These are phyloP conservation scores for Myiopsitta monachus DNA, from an alignment of 2,113 vertebrate genomes.

Conservation along the genomic window DNA sequence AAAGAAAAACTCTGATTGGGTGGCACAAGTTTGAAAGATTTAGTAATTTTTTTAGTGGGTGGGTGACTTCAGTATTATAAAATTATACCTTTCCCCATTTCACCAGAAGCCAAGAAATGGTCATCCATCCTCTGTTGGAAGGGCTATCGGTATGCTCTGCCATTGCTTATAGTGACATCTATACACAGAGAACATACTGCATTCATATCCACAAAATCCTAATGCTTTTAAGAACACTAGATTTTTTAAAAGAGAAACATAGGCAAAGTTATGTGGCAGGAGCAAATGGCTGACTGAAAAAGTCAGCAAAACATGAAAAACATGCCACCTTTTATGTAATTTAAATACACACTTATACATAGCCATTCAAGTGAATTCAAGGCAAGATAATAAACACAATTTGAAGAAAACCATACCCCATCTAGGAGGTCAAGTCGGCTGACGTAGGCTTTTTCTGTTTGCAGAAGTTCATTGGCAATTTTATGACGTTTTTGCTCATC, in stretches of 20 bases:
- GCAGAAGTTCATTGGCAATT: conserved; percentile 93
- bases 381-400: neutral
- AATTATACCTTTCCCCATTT: neutral
- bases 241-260: neutral
- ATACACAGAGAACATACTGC: neutral
- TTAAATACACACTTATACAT: neutral
- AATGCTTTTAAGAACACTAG: neutral
- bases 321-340: neutral
- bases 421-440: conserved; percentile 87
- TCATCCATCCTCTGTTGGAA: neutral
- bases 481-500: conserved; percentile 94
- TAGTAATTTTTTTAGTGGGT: neutral
- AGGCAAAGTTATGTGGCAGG: neutral
- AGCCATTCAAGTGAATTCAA: neutral
- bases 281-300: neutral
- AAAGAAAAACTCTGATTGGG: neutral
- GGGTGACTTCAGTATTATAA: neutral
- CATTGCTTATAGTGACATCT: neutral
- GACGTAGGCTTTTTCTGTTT: conserved; percentile 94
- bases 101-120: neutral
- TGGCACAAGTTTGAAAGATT: neutral
- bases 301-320: neutral
- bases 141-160: neutral
- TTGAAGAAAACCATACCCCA: conserved; percentile 63
- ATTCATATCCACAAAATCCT: neutral